Evolutionary conservation across 2,888 invertebrate genomes (phyloP), one percentile per base, ranked within the genome.

Genomic region (Drosophila affinis): DNA sequence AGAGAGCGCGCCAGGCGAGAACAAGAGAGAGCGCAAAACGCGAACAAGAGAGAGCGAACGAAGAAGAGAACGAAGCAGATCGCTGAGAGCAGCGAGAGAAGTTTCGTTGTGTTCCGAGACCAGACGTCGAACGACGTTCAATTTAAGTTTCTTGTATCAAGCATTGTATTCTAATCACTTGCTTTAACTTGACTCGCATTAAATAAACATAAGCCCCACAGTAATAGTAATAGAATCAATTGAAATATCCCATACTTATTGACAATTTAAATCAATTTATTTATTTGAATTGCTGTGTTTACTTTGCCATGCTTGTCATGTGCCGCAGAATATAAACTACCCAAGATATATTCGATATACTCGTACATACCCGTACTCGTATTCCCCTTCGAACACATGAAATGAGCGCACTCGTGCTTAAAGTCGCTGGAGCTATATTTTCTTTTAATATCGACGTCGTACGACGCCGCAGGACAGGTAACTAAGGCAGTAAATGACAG

Each of bases 321-420:
- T 56, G 34, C 6, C 3, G 7, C 5, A 14, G 24, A 51, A 29
- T 51, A 29, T 29, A 45, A 29, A 56, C 44, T 52, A 48, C 44
- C 29, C 12, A 32, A 9, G 32, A 32, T 32, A 32, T 32, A 10
- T 7, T 14, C 18, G 21, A 21, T 18, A 53, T 34, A 47, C 47
- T 32, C 12, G 27, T 51, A 27, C 27, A 32, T 9, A 58, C 55
- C 21, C 12, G 1, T 3, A 4, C 34, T 3, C 12, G 1, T 3
- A 12, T 1, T 1, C 34, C 14, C 39, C 10, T 14, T 14, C 3
- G 52, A 62, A 65, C 72, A 70, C 80, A 75, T 63, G 68, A 68
- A 69, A 57, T 59, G 58, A 44, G 63, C 44, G 79, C 85, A 83
- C 73, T 78, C 83, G 83, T 83, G 83, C 83, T 79, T 84, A 79